Evolutionary conservation across 2,797 vertebrate species (phyloP).

Genomic region (Danio aesculapii): DNA sequence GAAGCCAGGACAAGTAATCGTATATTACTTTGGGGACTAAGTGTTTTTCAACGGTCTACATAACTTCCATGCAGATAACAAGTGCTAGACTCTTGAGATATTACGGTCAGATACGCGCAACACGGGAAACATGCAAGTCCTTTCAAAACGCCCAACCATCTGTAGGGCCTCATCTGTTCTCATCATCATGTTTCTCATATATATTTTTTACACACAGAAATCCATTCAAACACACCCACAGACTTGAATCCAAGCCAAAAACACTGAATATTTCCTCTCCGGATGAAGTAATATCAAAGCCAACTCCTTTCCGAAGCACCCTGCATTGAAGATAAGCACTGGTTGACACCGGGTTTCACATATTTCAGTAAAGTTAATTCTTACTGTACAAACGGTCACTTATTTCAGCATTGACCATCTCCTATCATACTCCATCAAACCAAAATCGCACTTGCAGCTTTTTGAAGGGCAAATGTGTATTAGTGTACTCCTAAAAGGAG

Average conservation of each 20-base stretch:
- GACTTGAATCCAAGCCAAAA: slow-evolving; percentile 26
- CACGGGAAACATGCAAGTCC: slow-evolving; percentile 24
- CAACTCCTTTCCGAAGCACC: slow-evolving; percentile 26
- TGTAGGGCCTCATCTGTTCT: slow-evolving; percentile 54
- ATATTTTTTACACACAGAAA: neutral
- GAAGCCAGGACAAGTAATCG: slow-evolving; percentile 33
- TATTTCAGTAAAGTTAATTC: neutral
- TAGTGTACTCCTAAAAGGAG: neutral
- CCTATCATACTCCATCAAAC: slow-evolving; percentile 1
- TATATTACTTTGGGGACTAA: slow-evolving; percentile 46
- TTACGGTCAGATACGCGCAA: slow-evolving; percentile 32
- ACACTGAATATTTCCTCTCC: slow-evolving; percentile 4
- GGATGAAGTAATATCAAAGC: slow-evolving; percentile 39
- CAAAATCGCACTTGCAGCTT: neutral
- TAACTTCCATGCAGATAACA: slow-evolving; percentile 46
- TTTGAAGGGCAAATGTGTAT: neutral
- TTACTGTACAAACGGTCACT: slow-evolving; percentile 4
- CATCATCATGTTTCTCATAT: slow-evolving; percentile 39
- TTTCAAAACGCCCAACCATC: slow-evolving; percentile 47
- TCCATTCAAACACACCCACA: slow-evolving; percentile 9
- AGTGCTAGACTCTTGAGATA: slow-evolving; percentile 46
- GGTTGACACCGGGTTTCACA: neutral
- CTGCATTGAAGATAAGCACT: slow-evolving; percentile 25
- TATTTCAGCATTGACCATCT: neutral
- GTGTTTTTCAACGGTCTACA: slow-evolving; percentile 49